These are phyloP conservation scores for Epinotia nisella DNA, from an alignment of 2,888 invertebrate species.

Conservation along the genomic window DNA sequence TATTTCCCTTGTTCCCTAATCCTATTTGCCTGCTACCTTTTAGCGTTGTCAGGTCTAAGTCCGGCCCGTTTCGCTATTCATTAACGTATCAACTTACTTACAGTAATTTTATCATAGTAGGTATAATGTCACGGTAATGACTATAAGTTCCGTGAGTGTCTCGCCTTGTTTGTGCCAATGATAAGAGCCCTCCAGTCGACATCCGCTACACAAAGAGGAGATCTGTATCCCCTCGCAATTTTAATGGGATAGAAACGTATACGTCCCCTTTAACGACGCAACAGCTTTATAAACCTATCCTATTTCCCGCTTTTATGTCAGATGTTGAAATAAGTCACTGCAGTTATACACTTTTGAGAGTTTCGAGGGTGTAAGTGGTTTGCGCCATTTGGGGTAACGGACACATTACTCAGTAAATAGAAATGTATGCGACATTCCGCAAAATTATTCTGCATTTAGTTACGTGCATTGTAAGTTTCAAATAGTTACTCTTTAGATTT, in stretches of 20 bases:
- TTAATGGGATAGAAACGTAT: constrained; percentile 44
- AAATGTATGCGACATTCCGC: constrained; percentile 8
- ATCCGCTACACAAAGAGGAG: constrained; percentile 34
- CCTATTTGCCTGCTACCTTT: constrained; percentile 53
- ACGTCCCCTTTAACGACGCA: constrained; percentile 42
- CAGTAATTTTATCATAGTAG: constrained; percentile 39
- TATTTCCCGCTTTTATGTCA: constrained; percentile 27
- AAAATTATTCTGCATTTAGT: constrained; percentile 3
- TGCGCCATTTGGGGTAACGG: constrained; percentile 36
- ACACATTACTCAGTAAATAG: constrained; percentile 17
- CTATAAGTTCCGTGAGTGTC: constrained; percentile 30
- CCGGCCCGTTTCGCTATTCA: constrained; percentile 39
- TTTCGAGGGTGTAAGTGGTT: constrained; percentile 34
- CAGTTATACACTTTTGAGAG: constrained; percentile 30
- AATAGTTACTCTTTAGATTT: neutral
- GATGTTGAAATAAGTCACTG: constrained; percentile 28
- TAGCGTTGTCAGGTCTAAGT: constrained; percentile 47
- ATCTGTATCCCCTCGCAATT: constrained; percentile 36
- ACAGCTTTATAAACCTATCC: constrained; percentile 39
- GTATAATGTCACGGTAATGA: constrained; percentile 37
- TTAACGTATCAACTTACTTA: constrained; percentile 36
- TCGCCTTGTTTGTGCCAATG: constrained; percentile 37
- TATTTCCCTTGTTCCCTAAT: constrained; percentile 53
- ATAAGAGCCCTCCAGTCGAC: constrained; percentile 36
- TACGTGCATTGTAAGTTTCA: neutral